phyloP scores from a whole-genome alignment of 2,888 invertebrate species.

The Eucera pruinosa region DNA sequence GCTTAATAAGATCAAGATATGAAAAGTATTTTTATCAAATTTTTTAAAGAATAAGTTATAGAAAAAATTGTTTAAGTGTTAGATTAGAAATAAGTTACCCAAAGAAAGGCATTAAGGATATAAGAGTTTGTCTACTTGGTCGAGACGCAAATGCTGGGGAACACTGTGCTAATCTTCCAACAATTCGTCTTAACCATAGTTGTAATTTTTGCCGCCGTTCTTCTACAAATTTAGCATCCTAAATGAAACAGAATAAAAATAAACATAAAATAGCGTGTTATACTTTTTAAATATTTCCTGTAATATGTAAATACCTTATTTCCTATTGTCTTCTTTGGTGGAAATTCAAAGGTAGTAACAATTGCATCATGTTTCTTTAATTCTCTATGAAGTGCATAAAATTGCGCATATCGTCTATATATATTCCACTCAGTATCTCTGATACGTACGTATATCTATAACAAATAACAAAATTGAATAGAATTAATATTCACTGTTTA shows the following conservation, averaged over 20 bases:
- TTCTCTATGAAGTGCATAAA: constrained; percentile 93
- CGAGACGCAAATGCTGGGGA: constrained; percentile 91
- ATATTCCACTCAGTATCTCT: constrained; percentile 97
- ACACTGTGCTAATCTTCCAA: constrained; percentile 88
- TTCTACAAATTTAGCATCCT: constrained; percentile 95
- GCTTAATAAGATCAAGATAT: constrained; percentile 1
- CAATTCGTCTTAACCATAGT: constrained; percentile 93
- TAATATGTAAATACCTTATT: constrained; percentile 89
- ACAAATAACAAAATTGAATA: constrained; percentile 53
- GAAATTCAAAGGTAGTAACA: constrained; percentile 94
- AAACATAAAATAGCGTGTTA: background rate
- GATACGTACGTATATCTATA: constrained; percentile 91
- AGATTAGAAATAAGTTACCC: constrained; percentile 86
- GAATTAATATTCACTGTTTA: background rate
- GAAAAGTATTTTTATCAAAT: background rate
- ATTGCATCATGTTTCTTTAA: constrained; percentile 93
- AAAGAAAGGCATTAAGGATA: constrained; percentile 94
- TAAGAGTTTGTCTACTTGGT: constrained; percentile 91
- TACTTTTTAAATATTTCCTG: background rate
- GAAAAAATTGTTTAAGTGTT: background rate
- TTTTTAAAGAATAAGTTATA: background rate
- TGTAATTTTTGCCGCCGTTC: constrained; percentile 93
- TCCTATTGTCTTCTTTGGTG: constrained; percentile 97
- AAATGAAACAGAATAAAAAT: constrained; percentile 7
- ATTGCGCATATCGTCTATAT: constrained; percentile 97